Evolutionary conservation across 1,140 invertebrate genomes (phyloP), one percentile per base, ranked within the genome.

Genomic region (Bicyclus anynana): DNA sequence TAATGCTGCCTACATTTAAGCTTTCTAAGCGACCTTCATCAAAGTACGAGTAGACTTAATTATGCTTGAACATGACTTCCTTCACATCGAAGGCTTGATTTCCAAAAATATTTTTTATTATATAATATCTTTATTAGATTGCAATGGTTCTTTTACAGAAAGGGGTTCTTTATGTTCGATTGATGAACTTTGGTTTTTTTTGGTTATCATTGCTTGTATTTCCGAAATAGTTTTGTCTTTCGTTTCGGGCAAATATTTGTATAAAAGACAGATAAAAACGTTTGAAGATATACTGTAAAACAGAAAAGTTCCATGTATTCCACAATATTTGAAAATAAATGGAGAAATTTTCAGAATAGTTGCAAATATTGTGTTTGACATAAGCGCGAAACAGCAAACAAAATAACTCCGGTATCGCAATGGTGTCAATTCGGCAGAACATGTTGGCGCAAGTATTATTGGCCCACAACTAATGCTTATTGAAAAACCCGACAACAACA

Each of bases 211-310:
- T 4, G 14, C 37, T 16, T 40, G 37, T 10, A 65, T 74, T 54
- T 65, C 66, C 13, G 47, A 14, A 9, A 71, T 47, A 13, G 65
- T 65, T 35, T 62, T 65, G 17, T 66, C 58, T 13, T 62, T 64
- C 5, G 59, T 64, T 44, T 74, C 61, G 12, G 63, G 63, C 33
- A 69, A 53, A 50, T 51, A 62, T 37, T 48, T 48, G 50, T 59
- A 71, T 17, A 71, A 23, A 1, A 62, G 37, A 14, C 38, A 18
- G 7, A 38, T 46, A 7, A 49, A 38, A 7, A 61, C 5, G 5
- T 47, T 38, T n/a, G 56, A 17, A 1, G 56, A 46, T 10, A 65
- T 20, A 5, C 49, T 61, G 14, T 60, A 65, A 9, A 62, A 62
- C 6, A 65, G 37, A 53, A 72, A 72, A 1, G 50, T 48, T 1